Conservation (phyloP, 2,113 vertebrate species). For the Corvus cornix region DNA sequence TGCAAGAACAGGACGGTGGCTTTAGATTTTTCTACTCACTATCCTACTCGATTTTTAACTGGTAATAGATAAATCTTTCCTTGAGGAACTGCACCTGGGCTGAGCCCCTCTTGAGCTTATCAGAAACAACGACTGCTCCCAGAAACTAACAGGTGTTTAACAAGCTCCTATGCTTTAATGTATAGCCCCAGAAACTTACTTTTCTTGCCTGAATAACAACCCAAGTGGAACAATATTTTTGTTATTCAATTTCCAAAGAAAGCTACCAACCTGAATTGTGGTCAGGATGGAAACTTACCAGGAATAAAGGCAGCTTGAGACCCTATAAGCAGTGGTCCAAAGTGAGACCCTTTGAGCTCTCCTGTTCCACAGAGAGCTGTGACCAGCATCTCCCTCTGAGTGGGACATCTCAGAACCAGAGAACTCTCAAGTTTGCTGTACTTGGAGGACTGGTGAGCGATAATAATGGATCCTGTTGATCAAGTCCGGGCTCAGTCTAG, state of each 20-base stretch:
- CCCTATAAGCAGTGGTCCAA: neutral
- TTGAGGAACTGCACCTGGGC: neutral
- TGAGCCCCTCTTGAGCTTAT: neutral
- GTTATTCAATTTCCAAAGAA: neutral
- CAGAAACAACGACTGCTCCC: neutral
- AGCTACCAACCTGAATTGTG: neutral
- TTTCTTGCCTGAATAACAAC: neutral
- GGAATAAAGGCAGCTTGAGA: neutral
- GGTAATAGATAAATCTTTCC: neutral
- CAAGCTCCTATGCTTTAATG: neutral
- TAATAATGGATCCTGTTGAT: neutral
- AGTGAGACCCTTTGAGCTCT: neutral
- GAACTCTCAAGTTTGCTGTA: neutral
- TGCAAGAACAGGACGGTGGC: neutral
- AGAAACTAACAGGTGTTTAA: neutral
- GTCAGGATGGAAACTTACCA: neutral
- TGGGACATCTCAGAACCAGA: neutral
- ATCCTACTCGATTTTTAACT: neutral
- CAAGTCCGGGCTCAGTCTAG: neutral
- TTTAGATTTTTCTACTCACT: neutral
- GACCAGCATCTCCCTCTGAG: neutral
- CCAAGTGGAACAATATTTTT: neutral
- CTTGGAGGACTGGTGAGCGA: neutral
- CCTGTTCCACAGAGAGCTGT: neutral
- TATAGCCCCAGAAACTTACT: neutral